Evolutionary conservation across 2,113 vertebrate species (phyloP).

Genomic region (Lagopus leucura): DNA sequence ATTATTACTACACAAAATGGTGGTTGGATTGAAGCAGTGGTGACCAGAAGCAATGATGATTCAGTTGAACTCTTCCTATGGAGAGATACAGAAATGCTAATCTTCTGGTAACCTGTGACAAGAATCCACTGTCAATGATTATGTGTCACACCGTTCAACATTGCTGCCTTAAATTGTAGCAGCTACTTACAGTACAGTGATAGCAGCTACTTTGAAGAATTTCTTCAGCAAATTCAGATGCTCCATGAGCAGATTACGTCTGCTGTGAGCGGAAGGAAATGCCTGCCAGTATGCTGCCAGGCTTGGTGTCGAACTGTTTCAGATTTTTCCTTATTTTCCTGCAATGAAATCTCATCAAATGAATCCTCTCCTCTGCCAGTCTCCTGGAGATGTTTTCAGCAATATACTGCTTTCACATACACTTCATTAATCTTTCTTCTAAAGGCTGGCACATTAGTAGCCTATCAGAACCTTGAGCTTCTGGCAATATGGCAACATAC

Average conservation of each 20-base stretch:
- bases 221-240: background rate
- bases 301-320: background rate
- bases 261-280: background rate
- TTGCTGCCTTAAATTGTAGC: background rate
- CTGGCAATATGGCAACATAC: background rate
- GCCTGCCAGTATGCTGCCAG: background rate
- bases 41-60: background rate
- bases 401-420: background rate
- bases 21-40: background rate
- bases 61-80: background rate
- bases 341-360: background rate
- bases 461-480: background rate
- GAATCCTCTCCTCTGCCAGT: background rate
- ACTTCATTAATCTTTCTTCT: background rate
- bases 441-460: background rate
- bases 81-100: background rate
- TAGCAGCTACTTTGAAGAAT: background rate
- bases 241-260: background rate
- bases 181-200: too few relatives aligned
- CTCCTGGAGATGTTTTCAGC: background rate
- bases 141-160: background rate
- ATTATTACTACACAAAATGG: background rate
- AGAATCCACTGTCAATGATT: background rate
- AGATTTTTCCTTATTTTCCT: background rate
- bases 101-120: background rate